Evolutionary conservation across 2,113 vertebrate species (phyloP), one percentile per base, ranked within the genome.

Genomic region (Sorex araneus): DNA sequence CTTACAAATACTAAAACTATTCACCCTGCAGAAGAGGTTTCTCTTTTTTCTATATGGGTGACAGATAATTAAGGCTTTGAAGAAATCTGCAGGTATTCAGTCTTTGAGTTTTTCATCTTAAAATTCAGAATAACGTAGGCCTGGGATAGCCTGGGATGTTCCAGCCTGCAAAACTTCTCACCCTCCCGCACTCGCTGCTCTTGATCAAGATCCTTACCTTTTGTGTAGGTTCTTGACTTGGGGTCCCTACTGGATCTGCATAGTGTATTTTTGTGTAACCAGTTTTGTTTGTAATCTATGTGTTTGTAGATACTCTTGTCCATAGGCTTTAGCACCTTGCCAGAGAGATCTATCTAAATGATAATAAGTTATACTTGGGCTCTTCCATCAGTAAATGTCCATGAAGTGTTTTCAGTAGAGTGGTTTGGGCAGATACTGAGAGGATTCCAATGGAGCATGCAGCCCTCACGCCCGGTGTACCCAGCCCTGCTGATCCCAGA

Each of bases 371-470:
- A 45, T 7, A 66, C 64, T 64, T 88, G 45, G 86, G 4, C 27
- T 27, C 60, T 34, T 21, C 47, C 19, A 0, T 66, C 23, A 60
- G 36, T 57, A 34, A 76, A 11, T 80, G 40, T 66, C 84, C 74
- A 36, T 10, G 6, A 2, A 32, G 50, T 57, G 36, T 77, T 87
- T 47, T 36, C 64, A 27, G 2, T 28, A 54, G 43, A 67, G 12
- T 47, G 5, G 40, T 87, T 88, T 60, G 71, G n/a, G 23, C 54
- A 90, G 94, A 92, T 92, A 73, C 34, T 36, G 15, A 32, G 34
- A 0, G 69, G 36, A n/a, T n/a, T n/a, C n/a, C n/a, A 73, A 54
- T 23, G 21, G 19, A 4, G 18, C 57, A 60, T 19, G 23, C 57
- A 21, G 16, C 57, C 21, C 18, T 60, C 21, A 23, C 1, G 57